Percentiles rank a stretch among this genome's conserved stretches.
These are phyloP conservation scores for Hedya salicella DNA, from an alignment of 2,888 invertebrate species.

Conservation along the genomic window DNA sequence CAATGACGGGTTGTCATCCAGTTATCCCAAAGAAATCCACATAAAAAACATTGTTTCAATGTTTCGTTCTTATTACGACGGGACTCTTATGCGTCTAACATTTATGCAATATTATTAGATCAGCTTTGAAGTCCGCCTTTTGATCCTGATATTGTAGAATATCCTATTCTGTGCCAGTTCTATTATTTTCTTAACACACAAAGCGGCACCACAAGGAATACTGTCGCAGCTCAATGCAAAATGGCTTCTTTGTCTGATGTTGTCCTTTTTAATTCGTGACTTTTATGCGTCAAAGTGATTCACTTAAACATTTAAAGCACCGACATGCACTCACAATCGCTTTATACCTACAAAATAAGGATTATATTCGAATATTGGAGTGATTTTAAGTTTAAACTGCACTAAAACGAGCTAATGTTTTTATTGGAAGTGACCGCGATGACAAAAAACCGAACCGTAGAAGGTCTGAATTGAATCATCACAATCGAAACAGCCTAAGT, in stretches of 20 bases:
- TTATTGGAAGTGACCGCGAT: slow-evolving; percentile 56
- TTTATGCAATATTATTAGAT: too few relatives aligned
- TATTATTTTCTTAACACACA: slow-evolving; percentile 54
- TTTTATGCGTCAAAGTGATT: slow-evolving; percentile 83
- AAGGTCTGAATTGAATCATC: slow-evolving; percentile 48
- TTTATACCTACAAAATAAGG: neutral
- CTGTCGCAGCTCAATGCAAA: slow-evolving; percentile 82
- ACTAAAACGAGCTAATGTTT: slow-evolving; percentile 59
- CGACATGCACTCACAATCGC: slow-evolving; percentile 40
- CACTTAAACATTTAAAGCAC: slow-evolving; percentile 64
- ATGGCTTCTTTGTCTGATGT: slow-evolving; percentile 81
- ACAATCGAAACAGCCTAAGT: neutral
- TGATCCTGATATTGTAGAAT: too few relatives aligned
- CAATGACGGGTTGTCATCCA: too few relatives aligned
- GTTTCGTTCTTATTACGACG: too few relatives aligned
- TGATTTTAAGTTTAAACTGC: slow-evolving; percentile 24
- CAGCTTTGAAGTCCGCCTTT: too few relatives aligned
- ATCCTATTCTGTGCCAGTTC: slow-evolving; percentile 48
- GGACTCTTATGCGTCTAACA: too few relatives aligned
- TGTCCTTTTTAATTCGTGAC: slow-evolving; percentile 83
- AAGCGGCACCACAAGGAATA: slow-evolving; percentile 78
- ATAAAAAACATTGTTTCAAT: too few relatives aligned
- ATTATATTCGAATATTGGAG: neutral
- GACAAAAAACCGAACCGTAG: slow-evolving; percentile 63
- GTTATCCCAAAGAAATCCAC: too few relatives aligned